Conservation (phyloP, 2,888 invertebrate species). For the Hymenopus coronatus region DNA sequence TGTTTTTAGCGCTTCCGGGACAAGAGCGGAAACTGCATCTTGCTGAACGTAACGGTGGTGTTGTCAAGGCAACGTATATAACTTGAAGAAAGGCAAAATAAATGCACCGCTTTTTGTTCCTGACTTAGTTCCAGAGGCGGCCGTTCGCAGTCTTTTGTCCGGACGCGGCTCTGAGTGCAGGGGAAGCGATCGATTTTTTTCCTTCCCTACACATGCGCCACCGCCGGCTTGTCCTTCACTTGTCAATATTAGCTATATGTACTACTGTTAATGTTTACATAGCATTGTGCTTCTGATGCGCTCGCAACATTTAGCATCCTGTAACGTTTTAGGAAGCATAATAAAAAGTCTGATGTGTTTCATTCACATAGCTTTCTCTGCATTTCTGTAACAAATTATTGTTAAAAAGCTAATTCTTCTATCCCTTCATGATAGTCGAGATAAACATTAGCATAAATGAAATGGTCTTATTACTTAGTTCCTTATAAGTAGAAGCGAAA, state of each 20-base stretch:
- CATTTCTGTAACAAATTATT: too few relatives aligned
- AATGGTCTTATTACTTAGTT: too few relatives aligned
- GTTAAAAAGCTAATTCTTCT: too few relatives aligned
- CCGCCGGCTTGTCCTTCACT: background rate
- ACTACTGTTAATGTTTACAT: too few relatives aligned
- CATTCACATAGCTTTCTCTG: too few relatives aligned
- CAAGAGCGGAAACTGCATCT: background rate
- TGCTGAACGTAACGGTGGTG: background rate
- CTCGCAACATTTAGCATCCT: too few relatives aligned
- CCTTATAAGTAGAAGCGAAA: too few relatives aligned
- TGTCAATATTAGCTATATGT: background rate
- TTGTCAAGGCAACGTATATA: background rate
- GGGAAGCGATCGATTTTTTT: background rate
- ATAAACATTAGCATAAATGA: too few relatives aligned
- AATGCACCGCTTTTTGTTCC: background rate
- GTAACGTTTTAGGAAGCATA: too few relatives aligned
- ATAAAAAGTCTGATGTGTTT: too few relatives aligned
- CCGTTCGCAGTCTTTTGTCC: background rate
- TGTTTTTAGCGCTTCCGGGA: background rate
- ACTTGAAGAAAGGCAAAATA: background rate
- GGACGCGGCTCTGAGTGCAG: background rate
- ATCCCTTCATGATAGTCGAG: too few relatives aligned
- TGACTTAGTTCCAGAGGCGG: background rate
- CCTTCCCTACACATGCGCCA: background rate
- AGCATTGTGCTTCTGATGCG: too few relatives aligned